A percentile compares a stretch with the other conserved stretches of the same genome.
Conservation (phyloP, 2,113 vertebrate genomes). For the Uria aalge region DNA sequence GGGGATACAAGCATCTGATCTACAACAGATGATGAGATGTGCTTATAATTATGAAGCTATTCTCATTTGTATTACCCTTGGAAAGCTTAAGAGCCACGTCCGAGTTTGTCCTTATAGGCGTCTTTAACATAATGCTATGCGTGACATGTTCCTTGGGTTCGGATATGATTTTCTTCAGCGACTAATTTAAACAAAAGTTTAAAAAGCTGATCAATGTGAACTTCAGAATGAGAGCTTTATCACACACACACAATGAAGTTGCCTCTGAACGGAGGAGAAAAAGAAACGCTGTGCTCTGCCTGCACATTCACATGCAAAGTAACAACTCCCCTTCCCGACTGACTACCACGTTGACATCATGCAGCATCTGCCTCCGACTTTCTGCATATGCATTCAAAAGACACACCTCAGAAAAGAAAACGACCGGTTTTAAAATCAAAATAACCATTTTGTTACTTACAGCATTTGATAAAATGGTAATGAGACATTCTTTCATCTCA, state of each 20-base stretch:
- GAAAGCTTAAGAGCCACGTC: neutral
- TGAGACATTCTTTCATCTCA: slow-evolving; percentile 89
- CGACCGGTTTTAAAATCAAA: neutral
- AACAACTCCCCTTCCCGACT: slow-evolving; percentile 2
- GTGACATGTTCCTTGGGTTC: neutral
- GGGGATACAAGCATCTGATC: neutral
- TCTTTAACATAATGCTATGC: neutral
- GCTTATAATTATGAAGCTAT: neutral
- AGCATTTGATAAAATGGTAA: slow-evolving; percentile 96
- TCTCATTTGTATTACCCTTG: neutral
- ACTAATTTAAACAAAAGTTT: slow-evolving; percentile 42
- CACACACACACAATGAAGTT: slow-evolving; percentile 21
- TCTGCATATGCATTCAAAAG: slow-evolving; percentile 38
- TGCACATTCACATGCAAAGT: slow-evolving; percentile 53
- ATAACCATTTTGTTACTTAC: slow-evolving; percentile 81
- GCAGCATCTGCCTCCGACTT: slow-evolving; percentile 39
- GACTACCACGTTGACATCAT: slow-evolving; percentile 10
- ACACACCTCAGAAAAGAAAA: slow-evolving; percentile 26
- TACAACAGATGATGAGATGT: neutral
- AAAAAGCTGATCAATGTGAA: neutral
- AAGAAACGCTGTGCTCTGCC: neutral
- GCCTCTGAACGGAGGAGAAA: neutral
- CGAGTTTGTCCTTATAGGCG: neutral
- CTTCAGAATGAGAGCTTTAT: slow-evolving; percentile 7
- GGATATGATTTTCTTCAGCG: neutral